Base-by-base conservation (phyloP, 1,140 invertebrate genomes). In the Hypsibius dujardini region DNA sequence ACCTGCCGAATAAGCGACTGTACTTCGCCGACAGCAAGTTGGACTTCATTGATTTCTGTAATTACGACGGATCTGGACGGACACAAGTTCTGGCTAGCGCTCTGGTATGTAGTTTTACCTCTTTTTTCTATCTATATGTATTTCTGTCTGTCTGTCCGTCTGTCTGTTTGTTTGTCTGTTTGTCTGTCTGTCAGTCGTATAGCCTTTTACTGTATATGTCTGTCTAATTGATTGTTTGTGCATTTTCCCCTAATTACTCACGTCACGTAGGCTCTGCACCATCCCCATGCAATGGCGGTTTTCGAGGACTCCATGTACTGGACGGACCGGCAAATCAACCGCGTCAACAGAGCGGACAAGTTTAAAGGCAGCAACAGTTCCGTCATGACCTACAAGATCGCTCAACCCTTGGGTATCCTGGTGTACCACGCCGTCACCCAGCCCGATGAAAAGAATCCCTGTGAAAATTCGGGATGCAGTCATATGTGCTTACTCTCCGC, bases 21-120 rank as follows among this genome's bases (percentile, higher is more conserved):
- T 99, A 98, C 78, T 98, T 98, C 79, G 93, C 93, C 2, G 95
- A 98, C 80, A 94, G 90, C 0, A 95, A 97, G 77, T 79, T 98
- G 14, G 95, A 98, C 77, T 98, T 94, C 74, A 98, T 99, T 69
- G 95, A 98, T 78, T 97, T 94, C 77, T 96, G 93, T 76, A 88
- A 95, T 75, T 99, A 99, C 79, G 90, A 98, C 76, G 95, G 95
- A 28, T 86, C 85, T 0, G 88, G 89, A 2, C 81, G 93, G 46
- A 87, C 90, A 72, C 90, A 95, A 81, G 80, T 84, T 45, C 76
- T 82, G 67, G 76, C 86, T 84, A 78, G 85, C 90, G 59, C 82
- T 87, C 47, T 81, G 75, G 85, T 87, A 46, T 79, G 79, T 73
- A n/a, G n/a, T n/a, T n/a, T n/a, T n/a, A n/a, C n/a, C n/a, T n/a